Evolutionary conservation across 2,113 vertebrate species (phyloP), one percentile per base, ranked within the genome.

Genomic region (Dicentrarchus labrax): DNA sequence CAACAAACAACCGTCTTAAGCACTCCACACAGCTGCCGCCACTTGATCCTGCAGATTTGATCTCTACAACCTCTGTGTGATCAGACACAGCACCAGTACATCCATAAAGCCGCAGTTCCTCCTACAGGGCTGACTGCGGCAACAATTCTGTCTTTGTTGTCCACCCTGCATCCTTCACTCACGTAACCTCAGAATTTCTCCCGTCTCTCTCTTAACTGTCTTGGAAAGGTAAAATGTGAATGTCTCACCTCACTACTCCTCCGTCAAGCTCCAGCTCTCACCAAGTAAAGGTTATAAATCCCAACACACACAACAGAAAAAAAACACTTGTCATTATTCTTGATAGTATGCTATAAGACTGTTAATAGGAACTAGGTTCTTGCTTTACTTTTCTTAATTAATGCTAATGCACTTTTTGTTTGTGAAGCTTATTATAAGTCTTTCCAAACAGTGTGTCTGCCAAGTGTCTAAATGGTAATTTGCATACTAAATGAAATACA

Each of bases 401-500:
- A 68, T 73, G 43, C 15, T 36, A 30, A 50, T 56, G 7, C 11
- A 51, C 38, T 16, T 71, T 43, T 48, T 72, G 62, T 70, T 70
- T 65, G 7, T 79, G 21, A 54, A 19, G 22, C 16, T 69, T 47
- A 30, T 51, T 72, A 9, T 59, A 22, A 60, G 60, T 80, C 62
- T 38, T 4, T 51, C 47, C 73, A 41, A 69, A 66, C 21, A 56
- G 48, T 74, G 6, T 12, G 9, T 24, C 43, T 59, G 36, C 38
- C 19, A 47, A 65, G 51, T 57, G 41, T 22, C 21, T 69, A 19
- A 65, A 54, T n/a, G 77, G n/a, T 64, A 61, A 81, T 78, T 67
- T 81, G 69, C 72, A 83, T 41, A 77, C 15, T 19, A 57, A 45
- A 80, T 71, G 3, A 89, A 78, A 60, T 39, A 38, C 56, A 74